Conservation (phyloP, 1,140 invertebrate species). For the Melipona quadrifasciata region DNA sequence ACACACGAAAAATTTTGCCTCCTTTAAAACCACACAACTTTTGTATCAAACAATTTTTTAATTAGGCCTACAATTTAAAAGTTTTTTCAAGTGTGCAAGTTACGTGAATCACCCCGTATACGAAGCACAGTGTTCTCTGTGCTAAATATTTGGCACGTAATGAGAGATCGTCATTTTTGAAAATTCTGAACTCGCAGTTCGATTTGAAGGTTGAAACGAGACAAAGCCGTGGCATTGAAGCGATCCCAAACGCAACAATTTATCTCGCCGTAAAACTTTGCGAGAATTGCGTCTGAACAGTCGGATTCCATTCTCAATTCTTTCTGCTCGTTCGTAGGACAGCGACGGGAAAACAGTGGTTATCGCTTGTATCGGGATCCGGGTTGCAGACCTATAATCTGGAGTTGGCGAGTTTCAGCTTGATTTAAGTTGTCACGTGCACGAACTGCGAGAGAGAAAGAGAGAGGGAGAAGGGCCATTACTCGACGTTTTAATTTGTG, state of each 20-base stretch:
- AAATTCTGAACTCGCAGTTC: too few species aligned
- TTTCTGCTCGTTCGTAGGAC: background rate
- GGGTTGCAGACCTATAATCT: background rate
- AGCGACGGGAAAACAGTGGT: background rate
- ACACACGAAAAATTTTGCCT: too few species aligned
- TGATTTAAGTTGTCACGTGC: slow-evolving; percentile 28
- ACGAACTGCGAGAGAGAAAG: background rate
- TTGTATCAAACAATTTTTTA: too few species aligned
- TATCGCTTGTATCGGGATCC: background rate
- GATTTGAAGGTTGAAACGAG: too few species aligned
- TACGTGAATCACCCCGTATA: too few species aligned
- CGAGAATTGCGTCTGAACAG: background rate
- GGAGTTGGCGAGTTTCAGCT: slow-evolving; percentile 17
- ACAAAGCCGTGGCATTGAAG: too few species aligned
- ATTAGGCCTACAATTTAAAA: too few species aligned
- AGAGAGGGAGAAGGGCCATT: background rate
- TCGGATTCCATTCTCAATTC: background rate
- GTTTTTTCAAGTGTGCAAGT: too few species aligned
- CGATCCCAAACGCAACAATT: background rate
- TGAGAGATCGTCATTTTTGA: too few species aligned
- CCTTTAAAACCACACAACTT: too few species aligned
- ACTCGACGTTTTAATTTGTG: slow-evolving; percentile 41
- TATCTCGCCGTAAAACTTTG: background rate
- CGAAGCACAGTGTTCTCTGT: too few species aligned
- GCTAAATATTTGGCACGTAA: too few species aligned